phyloP scores from a whole-genome alignment of 2,113 vertebrate species.

The Pandion haliaetus region DNA sequence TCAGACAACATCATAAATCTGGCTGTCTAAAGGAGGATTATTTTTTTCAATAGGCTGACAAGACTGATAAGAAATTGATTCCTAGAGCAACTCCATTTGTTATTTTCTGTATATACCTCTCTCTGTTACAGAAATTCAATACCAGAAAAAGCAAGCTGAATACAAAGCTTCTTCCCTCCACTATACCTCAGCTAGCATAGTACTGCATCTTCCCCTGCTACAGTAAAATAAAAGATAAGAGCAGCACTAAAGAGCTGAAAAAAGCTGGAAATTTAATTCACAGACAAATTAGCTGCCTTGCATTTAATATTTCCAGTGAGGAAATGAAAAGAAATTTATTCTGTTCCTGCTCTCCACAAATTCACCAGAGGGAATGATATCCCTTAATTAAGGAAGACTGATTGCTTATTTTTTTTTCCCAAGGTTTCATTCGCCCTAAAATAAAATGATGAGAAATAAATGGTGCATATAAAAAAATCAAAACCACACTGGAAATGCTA shows the following conservation, averaged over 20 bases:
- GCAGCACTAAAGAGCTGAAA: background rate
- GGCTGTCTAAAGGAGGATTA: background rate
- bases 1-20: background rate
- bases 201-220: background rate
- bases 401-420: background rate
- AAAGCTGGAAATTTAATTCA: slow-evolving; percentile 18
- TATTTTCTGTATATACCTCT: background rate
- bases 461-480: background rate
- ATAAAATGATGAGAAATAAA: slow-evolving; percentile 42
- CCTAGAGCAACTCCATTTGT: background rate
- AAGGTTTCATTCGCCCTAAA: background rate
- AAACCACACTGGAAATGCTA: background rate
- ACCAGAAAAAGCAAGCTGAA: background rate
- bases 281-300: slow-evolving; percentile 27
- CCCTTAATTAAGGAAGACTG: slow-evolving; percentile 52
- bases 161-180: background rate
- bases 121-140: background rate
- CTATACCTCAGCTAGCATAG: background rate
- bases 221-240: slow-evolving; percentile 8
- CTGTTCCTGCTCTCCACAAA: slow-evolving; percentile 20
- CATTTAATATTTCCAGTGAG: slow-evolving; percentile 56
- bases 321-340: slow-evolving; percentile 51
- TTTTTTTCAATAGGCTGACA: background rate
- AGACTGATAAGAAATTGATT: background rate
- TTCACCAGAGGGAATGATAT: slow-evolving; percentile 40